A percentile compares a stretch with the other conserved stretches of the same genome.
Conservation (phyloP, 2,113 vertebrate genomes). For the Ifrita kowaldi region DNA sequence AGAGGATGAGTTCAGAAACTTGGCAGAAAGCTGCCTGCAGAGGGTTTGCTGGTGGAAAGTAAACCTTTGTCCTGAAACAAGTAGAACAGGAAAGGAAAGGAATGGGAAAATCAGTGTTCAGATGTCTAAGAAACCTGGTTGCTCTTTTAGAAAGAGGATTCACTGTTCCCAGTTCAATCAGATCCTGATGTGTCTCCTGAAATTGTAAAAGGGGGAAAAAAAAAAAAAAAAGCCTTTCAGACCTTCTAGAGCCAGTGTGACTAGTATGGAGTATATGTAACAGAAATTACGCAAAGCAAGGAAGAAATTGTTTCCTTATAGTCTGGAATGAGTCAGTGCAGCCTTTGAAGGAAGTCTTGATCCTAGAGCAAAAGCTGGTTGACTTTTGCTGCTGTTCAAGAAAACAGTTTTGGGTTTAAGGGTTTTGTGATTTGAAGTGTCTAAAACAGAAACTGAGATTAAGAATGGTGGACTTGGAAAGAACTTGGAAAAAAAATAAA, state of each 20-base stretch:
- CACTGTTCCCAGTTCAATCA: background rate
- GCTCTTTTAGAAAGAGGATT: background rate
- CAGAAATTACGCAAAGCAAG: background rate
- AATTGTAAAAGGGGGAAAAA: background rate
- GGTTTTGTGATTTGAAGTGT: background rate
- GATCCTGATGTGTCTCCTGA: background rate
- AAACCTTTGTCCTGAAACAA: background rate
- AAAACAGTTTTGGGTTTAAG: background rate
- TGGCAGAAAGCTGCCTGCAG: constrained; percentile 15
- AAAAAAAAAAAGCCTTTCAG: background rate
- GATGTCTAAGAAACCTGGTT: background rate
- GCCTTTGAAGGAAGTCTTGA: background rate
- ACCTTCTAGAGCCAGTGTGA: background rate
- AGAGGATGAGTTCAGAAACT: constrained; percentile 50
- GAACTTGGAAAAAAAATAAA: background rate
- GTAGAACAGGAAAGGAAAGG: background rate
- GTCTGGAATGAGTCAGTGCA: background rate
- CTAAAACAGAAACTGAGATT: background rate
- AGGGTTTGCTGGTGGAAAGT: constrained; percentile 9
- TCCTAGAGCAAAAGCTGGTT: background rate
- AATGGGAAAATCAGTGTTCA: background rate
- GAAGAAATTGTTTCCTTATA: background rate
- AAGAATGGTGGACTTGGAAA: background rate
- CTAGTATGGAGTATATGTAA: background rate
- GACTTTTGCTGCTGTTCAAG: background rate